Percentiles rank a stretch among this genome's conserved stretches.
These are phyloP conservation scores for Campaea margaritaria DNA, from an alignment of 2,888 invertebrate genomes.

Conservation along the genomic window DNA sequence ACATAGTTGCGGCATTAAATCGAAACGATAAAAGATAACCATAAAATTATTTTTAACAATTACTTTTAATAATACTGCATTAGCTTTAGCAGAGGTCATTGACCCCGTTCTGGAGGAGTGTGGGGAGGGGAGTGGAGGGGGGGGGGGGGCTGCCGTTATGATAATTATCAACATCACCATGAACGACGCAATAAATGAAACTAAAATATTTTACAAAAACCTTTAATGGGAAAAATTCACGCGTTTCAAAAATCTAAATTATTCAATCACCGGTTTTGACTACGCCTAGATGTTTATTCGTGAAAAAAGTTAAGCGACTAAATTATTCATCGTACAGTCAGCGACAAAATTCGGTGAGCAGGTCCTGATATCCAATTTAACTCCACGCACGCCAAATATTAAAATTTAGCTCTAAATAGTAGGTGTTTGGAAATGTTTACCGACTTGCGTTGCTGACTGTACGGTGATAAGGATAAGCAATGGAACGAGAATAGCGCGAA, in stretches of 20 bases:
- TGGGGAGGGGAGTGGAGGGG: background rate
- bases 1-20: background rate
- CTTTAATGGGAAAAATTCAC: slow-evolving; percentile 33
- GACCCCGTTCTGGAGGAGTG: slow-evolving; percentile 20
- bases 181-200: slow-evolving; percentile 34
- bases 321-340: background rate
- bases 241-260: background rate
- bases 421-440: no score
- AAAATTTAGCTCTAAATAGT: no score
- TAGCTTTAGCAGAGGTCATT: slow-evolving; percentile 29
- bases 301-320: background rate
- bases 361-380: no score
- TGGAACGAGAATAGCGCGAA: background rate
- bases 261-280: slow-evolving; percentile 3
- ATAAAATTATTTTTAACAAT: slow-evolving; percentile 18
- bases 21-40: slow-evolving; percentile 5
- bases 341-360: no score
- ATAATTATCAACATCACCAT: slow-evolving; percentile 40
- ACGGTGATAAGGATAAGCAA: background rate
- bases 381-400: no score
- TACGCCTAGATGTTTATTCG: background rate
- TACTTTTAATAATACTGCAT: slow-evolving; percentile 27
- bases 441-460: no score
- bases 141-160: slow-evolving; percentile 20
- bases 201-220: slow-evolving; percentile 27